Evolutionary conservation across 2,797 vertebrate genomes (phyloP).

Genomic region (Xenopus petersii): DNA sequence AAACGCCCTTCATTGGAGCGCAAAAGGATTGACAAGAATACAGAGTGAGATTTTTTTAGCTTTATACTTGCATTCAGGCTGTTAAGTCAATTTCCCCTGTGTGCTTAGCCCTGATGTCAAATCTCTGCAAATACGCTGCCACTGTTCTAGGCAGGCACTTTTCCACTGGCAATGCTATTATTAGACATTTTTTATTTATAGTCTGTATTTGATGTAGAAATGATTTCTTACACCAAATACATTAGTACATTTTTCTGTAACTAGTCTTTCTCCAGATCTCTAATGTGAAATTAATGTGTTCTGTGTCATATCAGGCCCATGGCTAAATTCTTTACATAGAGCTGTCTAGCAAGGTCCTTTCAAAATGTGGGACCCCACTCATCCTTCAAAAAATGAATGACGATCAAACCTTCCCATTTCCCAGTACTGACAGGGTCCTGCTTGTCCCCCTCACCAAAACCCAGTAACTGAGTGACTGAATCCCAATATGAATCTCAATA

Average conservation of each 20-base stretch:
- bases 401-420: too few species aligned
- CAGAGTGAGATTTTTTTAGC: slow-evolving; percentile 18
- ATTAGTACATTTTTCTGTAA: neutral
- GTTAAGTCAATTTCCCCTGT: slow-evolving; percentile 35
- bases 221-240: neutral
- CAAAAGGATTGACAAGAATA: slow-evolving; percentile 42
- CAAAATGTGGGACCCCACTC: too few species aligned
- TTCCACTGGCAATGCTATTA: slow-evolving; percentile 14
- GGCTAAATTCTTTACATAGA: too few species aligned
- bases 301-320: too few species aligned
- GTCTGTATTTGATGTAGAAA: neutral
- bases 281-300: too few species aligned
- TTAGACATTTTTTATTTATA: neutral
- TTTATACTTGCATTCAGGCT: slow-evolving; percentile 30
- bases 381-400: too few species aligned
- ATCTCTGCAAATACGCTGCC: slow-evolving; percentile 29
- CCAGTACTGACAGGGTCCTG: too few species aligned
- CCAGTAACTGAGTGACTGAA: too few species aligned
- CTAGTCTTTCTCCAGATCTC: too few species aligned
- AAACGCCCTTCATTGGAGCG: slow-evolving; percentile 37
- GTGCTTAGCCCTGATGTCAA: slow-evolving; percentile 35
- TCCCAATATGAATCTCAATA: too few species aligned
- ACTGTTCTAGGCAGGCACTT: slow-evolving; percentile 1
- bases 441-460: too few species aligned
- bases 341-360: too few species aligned